Percentiles rank a stretch among this genome's conserved stretches.
Evolutionary conservation across 2,797 vertebrate species (phyloP).

Genomic region (Rhynchonycteris naso): DNA sequence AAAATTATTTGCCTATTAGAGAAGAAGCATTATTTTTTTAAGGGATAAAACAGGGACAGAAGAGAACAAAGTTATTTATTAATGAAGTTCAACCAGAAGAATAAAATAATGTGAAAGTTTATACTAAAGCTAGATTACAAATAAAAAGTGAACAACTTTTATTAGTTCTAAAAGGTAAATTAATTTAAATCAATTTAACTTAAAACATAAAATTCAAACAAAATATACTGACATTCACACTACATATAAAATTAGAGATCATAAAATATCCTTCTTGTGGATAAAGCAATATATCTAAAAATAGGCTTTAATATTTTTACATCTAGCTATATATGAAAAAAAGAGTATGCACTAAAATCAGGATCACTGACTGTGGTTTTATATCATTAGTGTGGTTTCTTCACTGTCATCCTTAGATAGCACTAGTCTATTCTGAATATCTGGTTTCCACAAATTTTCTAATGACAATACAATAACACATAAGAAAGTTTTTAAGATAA

Average conservation of each 20-base stretch:
- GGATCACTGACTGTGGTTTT: not conserved
- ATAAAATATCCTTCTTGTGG: not conserved
- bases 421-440: not conserved
- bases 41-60: not conserved
- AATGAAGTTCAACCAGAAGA: slow-evolving; percentile 20
- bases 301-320: not conserved
- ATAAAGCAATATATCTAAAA: not conserved
- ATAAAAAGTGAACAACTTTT: not conserved
- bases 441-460: slow-evolving; percentile 8
- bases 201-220: slow-evolving; percentile 6
- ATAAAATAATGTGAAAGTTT: slow-evolving; percentile 32
- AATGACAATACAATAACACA: not conserved
- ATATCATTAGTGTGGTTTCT: not conserved
- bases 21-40: slow-evolving; percentile 20
- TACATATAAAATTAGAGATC: slow-evolving; percentile 9
- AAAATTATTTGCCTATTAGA: not conserved
- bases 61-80: not conserved
- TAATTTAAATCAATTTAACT: not conserved
- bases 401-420: not conserved
- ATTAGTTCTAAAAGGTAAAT: slow-evolving; percentile 1
- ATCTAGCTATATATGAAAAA: not conserved
- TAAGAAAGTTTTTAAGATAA: slow-evolving; percentile 7
- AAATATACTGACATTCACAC: slow-evolving; percentile 16
- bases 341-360: not conserved
- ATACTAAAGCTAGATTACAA: not conserved